A percentile compares a stretch with the other conserved stretches of the same genome.
Evolutionary conservation across 2,113 vertebrate genomes (phyloP).

Genomic region (Microcebus griseorufus): DNA sequence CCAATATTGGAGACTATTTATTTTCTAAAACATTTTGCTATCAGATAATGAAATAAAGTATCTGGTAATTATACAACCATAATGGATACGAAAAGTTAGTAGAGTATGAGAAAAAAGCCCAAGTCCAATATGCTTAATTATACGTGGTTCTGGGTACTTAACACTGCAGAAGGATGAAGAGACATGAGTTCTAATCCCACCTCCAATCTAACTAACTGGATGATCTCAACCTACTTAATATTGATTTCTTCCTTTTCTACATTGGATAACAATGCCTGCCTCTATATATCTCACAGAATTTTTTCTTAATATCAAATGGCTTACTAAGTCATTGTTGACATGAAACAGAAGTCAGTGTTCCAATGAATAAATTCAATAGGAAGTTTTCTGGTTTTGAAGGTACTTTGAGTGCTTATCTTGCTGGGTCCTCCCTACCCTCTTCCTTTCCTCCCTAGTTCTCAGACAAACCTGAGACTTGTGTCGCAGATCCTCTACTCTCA

Average conservation of each 20-base stretch:
- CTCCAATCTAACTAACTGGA: background rate
- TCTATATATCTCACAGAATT: background rate
- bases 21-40: slow-evolving; percentile 4
- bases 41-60: slow-evolving; percentile 19
- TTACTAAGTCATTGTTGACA: background rate
- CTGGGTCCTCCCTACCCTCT: background rate
- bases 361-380: background rate
- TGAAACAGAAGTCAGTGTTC: background rate
- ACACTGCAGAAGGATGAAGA: background rate
- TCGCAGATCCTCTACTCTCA: background rate
- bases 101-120: background rate
- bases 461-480: background rate
- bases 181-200: background rate
- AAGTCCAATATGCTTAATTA: too few species aligned
- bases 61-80: background rate
- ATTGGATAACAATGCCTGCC: background rate
- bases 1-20: background rate
- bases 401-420: background rate
- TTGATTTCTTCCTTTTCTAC: background rate
- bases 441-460: background rate
- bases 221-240: background rate
- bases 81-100: background rate
- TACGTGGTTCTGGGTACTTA: background rate
- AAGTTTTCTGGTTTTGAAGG: background rate
- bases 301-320: background rate